These are phyloP conservation scores for Perizoma flavofasciatum DNA, from an alignment of 2,888 invertebrate species.

Conservation along the genomic window DNA sequence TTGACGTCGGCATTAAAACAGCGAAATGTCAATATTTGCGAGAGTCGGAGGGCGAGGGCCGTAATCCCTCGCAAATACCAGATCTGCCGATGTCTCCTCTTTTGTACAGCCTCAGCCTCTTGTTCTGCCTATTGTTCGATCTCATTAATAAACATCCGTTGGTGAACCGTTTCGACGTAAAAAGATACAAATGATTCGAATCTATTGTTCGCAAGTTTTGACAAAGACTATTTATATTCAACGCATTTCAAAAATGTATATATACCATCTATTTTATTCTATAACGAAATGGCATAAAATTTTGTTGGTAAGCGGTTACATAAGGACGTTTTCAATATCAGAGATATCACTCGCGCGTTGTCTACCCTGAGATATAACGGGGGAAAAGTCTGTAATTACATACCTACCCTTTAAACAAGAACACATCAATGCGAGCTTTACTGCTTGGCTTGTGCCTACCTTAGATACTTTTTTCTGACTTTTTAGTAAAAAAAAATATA, in stretches of 20 bases:
- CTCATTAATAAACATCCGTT: slow-evolving; percentile 63
- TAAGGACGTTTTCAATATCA: no score
- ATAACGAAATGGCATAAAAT: no score
- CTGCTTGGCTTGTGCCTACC: no score
- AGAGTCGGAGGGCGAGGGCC: slow-evolving; percentile 57
- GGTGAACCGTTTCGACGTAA: slow-evolving; percentile 33
- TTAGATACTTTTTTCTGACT: no score
- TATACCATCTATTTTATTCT: no score
- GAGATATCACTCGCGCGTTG: no score
- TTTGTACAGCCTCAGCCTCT: slow-evolving; percentile 46
- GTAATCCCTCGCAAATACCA: slow-evolving; percentile 76
- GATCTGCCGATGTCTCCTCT: slow-evolving; percentile 61
- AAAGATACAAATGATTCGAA: slow-evolving; percentile 35
- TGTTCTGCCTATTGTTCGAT: slow-evolving; percentile 55
- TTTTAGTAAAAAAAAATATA: no score
- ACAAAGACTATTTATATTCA: slow-evolving; percentile 9
- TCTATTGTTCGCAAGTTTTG: slow-evolving; percentile 22
- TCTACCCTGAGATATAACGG: no score
- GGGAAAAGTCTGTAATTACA: no score
- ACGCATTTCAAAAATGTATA: neutral
- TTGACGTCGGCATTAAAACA: slow-evolving; percentile 83
- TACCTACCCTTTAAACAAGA: no score
- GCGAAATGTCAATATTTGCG: slow-evolving; percentile 81
- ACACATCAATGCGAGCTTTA: no score
- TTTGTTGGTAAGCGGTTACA: no score